Base-by-base conservation (phyloP, 2,113 vertebrate genomes). In the Proteles cristata region DNA sequence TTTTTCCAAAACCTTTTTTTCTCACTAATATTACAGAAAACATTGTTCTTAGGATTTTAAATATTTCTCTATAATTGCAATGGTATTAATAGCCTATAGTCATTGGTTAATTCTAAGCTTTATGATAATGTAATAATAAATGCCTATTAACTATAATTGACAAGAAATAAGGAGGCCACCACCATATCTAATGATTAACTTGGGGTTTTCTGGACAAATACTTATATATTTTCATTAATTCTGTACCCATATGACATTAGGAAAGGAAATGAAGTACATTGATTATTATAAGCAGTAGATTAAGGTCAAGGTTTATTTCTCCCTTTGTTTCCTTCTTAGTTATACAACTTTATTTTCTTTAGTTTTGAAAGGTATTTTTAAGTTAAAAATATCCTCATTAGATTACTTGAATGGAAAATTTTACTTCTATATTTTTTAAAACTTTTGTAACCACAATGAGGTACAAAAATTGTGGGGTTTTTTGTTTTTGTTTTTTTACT, bases 21-120 rank as follows among this genome's bases (percentile, higher is more conserved):
- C 48, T 98, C 98, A 96, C 35, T 58, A 98, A 85, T 65, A 14
- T 96, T 97, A 96, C 88, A 35, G 90, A 92, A 98, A 96, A 97
- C 74, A 81, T n/a, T 28, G 17, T 96, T 95, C 43, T 92, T 98
- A 90, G 28, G 26, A 93, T 98, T 98, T 97, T 94, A 97, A 97
- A 92, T 96, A 97, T 97, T 98, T 98, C 92, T 95, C 66, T 82
- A 76, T 98, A 94, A 97, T 97, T 97, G 88, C 90, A 80, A 80
- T 81, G 55, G 81, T 97, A 96, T 94, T 97, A 97, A 98, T 97
- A 83, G 73, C 92, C 88, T 98, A 86, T 77, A 96, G 92, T 96
- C 12, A 17, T 89, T 90, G 53, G 77, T 97, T 95, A 96, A 58
- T 93, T 97, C 96, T 90, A 77, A 97, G 58, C 87, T 96, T 97